phyloP scores from a whole-genome alignment of 2,113 vertebrate species.

The Phainopepla nitens region DNA sequence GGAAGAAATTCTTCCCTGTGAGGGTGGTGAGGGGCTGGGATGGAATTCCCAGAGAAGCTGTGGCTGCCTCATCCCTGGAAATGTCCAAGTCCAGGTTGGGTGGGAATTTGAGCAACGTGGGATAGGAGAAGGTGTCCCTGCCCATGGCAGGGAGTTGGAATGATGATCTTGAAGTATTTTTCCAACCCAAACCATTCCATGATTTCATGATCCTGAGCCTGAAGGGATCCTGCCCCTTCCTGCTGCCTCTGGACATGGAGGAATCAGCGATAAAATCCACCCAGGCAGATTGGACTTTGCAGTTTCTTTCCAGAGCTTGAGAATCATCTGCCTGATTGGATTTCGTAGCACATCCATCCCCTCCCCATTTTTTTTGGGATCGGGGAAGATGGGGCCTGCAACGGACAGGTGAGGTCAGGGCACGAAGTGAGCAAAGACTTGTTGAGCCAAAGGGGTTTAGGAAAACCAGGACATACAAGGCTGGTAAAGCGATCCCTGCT shows the following conservation, averaged over 20 bases:
- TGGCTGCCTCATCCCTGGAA: not conserved
- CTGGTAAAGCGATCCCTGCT: not conserved
- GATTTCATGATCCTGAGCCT: accelerated
- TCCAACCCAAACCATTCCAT: not conserved
- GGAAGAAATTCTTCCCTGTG: not conserved
- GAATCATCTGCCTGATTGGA: not conserved
- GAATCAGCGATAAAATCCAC: not conserved
- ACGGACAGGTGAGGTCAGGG: not conserved
- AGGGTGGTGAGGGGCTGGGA: accelerated
- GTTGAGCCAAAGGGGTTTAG: not conserved
- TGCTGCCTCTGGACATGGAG: accelerated
- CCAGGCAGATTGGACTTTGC: accelerated
- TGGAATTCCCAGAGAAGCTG: not conserved
- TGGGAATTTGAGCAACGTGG: not conserved
- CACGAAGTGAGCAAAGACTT: not conserved
- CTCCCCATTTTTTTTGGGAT: not conserved
- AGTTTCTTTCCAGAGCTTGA: not conserved
- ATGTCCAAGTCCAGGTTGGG: not conserved
- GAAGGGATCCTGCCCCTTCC: not conserved
- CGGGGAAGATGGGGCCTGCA: not conserved
- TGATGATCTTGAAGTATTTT: not conserved
- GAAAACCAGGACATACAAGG: not conserved
- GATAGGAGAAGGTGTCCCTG: not conserved
- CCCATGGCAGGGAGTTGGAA: not conserved
- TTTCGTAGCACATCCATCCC: not conserved